phyloP scores from a whole-genome alignment of 2,888 invertebrate genomes.

The Parascotia fuliginaria region DNA sequence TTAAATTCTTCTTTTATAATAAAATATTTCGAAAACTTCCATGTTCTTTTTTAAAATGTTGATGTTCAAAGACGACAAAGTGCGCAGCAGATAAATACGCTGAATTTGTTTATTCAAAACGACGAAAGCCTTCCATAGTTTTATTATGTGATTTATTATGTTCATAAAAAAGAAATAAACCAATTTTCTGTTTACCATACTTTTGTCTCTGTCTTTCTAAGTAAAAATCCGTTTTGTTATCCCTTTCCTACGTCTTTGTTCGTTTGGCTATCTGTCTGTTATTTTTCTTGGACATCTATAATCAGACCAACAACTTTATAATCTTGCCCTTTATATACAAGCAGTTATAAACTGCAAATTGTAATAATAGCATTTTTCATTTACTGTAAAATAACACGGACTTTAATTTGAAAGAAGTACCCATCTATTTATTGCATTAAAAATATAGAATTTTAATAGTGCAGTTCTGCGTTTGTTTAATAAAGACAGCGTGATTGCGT shows the following conservation, averaged over 20 bases:
- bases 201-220: constrained; percentile 21
- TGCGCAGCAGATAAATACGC: constrained; percentile 42
- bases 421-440: too few relatives aligned
- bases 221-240: constrained; percentile 11
- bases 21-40: constrained; percentile 17
- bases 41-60: constrained; percentile 9
- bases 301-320: too few relatives aligned
- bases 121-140: constrained; percentile 39
- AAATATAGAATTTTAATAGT: too few relatives aligned
- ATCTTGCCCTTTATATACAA: too few relatives aligned
- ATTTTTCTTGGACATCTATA: constrained; percentile 47
- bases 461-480: too few relatives aligned
- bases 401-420: too few relatives aligned
- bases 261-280: constrained; percentile 39
- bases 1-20: too few relatives aligned
- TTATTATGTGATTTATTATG: constrained; percentile 54
- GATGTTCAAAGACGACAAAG: constrained; percentile 14
- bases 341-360: too few relatives aligned
- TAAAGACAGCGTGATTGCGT: too few relatives aligned
- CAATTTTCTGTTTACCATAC: constrained; percentile 39
- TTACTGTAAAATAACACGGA: too few relatives aligned
- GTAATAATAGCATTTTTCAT: too few relatives aligned
- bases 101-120: constrained; percentile 52
- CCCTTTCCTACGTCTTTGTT: constrained; percentile 35
- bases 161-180: constrained; percentile 54